Base-by-base conservation (phyloP, 92 coral and sea anemone species). In the Zoanthus gigantus region DNA sequence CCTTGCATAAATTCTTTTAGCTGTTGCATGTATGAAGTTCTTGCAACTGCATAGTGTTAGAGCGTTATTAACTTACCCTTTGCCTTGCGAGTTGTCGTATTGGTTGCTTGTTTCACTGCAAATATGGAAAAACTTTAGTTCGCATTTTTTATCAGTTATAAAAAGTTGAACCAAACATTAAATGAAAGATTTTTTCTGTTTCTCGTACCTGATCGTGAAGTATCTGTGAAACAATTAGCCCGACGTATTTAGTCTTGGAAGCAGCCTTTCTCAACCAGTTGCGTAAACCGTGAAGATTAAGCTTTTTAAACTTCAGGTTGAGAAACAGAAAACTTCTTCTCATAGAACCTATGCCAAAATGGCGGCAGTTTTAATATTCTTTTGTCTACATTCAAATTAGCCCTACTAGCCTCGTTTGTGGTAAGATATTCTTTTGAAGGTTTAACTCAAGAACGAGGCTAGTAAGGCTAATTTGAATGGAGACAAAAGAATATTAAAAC, bases 301-400 rank as follows among this genome's bases (percentile, higher is more conserved):
- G n/a, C 65, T 5, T 29, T 9, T 34, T 6, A 9, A 53, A 11
- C 18, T 37, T 44, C 44, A 54, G 66, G 83, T 45, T 14, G 71
- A 79, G 83, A 79, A 79, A 79, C 83, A 79, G 83, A 79, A 79
- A 79, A 79, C 72, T 13, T 60, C 83, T 79, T 48, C 13, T 58
- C 53, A 63, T 23, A 23, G 23, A 23, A 23, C 23, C 23, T 23
- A 23, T 23, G 23, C 23, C 23, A 23, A 23, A 23, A 23, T 23
- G 23, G 23, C 23, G 23, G 23, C 23, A 23, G 23, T 23, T 23
- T 23, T 23, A 23, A 23, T 23, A 23, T 23, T 23, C 23, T 23
- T 23, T 23, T 23, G 23, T 23, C 23, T 23, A 23, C 23, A 23
- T 23, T 23, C 23, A 23, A 23, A 23, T 23, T 23, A 23, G 23